These are phyloP conservation scores for Poecilobothrus nobilitatus DNA, from an alignment of 2,888 invertebrate genomes.

Conservation along the genomic window DNA sequence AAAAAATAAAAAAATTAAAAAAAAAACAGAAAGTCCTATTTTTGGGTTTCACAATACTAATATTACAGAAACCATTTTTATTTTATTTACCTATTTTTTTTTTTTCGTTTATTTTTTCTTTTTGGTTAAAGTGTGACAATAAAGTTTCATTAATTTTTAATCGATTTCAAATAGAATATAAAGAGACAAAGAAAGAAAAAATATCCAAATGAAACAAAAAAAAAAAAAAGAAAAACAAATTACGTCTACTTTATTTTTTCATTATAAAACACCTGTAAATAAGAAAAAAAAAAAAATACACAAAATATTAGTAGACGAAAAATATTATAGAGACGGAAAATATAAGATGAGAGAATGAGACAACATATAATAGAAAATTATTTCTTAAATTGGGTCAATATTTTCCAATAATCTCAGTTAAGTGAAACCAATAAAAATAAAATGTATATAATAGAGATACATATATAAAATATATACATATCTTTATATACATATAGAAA, in stretches of 20 bases:
- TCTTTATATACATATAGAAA: no score
- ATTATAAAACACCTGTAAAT: no score
- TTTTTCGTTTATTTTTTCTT: no score
- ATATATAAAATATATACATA: no score
- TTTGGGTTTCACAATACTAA: no score
- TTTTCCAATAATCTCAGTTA: not conserved
- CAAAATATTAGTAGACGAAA: not conserved
- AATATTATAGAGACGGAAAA: no score
- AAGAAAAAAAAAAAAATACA: no score
- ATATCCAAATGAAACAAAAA: not conserved
- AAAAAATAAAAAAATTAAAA: not conserved
- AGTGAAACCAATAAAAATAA: not conserved
- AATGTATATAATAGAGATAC: no score
- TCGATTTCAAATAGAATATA: not conserved
- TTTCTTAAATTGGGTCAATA: slow-evolving; percentile 1
- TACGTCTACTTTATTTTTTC: not conserved
- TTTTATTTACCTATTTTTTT: no score
- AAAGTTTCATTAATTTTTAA: slow-evolving; percentile 4
- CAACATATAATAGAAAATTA: not conserved
- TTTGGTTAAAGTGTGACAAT: not conserved
- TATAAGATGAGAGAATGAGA: not conserved
- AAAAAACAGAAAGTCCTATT: not conserved
- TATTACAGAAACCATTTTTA: no score
- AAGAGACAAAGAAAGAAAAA: no score
- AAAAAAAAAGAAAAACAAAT: not conserved